Base-by-base conservation (phyloP, 2,888 invertebrate genomes). In the Acleris holmiana region DNA sequence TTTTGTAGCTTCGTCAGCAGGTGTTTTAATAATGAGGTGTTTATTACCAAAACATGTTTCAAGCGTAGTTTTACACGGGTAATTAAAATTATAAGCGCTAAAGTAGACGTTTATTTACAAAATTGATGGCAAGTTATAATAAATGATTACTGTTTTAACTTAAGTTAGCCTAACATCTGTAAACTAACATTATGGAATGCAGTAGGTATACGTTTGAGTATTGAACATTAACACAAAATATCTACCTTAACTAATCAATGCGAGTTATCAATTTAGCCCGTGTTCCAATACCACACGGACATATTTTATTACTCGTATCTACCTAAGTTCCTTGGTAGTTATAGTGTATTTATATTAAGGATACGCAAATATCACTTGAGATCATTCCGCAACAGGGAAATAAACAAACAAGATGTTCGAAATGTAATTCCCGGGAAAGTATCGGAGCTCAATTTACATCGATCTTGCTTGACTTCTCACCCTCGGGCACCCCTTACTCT, bases 381-480 rank as follows among this genome's bases (percentile, higher is more conserved):
- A 54, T 60, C 48, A 18, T 35, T 53, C 47, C 55, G 23, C 55
- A 18, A 7, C 18, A 60, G 54, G 64, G 60, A 65, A 55, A 65
- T 65, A 65, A 60, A 60, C 55, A 65, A 65, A 65, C 55, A 65
- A 60, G 60, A 60, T 65, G 60, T 50, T 60, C 44, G 49, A 50
- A 60, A 60, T 50, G 50, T 65, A 55, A 65, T 65, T 65, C 65
- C 44, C 55, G 46, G 55, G 60, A 48, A 65, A 60, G 65, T 65
- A 65, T 65, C 65, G 35, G 55, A 21, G 65, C 65, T 60, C 60
- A 65, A 46, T 79, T 82, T 81, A 77, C 79, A 80, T 83, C 74
- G 76, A 79, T 76, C 75, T 76, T 73, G 74, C 74, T 75, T 72
- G 74, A 76, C 72, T 76, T 74, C 69, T 67, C 75, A 72, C 77